Conservation (phyloP, 1,140 invertebrate species). For the Aphidius gifuensis region DNA sequence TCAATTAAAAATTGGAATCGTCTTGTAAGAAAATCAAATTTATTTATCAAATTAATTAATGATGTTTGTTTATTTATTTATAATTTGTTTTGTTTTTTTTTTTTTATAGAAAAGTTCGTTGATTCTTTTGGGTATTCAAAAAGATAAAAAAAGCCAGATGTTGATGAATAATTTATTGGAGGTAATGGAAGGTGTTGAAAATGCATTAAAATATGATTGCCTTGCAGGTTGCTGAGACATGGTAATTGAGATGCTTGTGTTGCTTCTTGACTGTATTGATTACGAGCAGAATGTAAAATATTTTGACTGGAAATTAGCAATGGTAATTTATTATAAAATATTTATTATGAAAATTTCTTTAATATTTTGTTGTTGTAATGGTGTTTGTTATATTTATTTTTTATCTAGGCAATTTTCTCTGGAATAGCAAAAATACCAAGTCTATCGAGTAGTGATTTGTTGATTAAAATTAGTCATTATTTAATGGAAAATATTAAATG, state of each 20-base stretch:
- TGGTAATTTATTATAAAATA: neutral
- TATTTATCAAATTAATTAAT: too few species aligned
- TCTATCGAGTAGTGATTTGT: neutral
- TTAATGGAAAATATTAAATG: neutral
- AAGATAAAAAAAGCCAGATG: neutral
- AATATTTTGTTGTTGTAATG: neutral
- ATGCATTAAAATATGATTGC: neutral
- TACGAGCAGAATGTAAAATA: neutral
- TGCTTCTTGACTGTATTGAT: neutral
- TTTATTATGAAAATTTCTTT: neutral
- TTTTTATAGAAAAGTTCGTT: neutral
- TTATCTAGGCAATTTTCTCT: neutral
- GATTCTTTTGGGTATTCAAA: neutral
- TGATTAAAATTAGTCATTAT: constrained; percentile 10
- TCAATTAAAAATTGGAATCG: constrained; percentile 19
- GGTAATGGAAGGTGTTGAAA: neutral
- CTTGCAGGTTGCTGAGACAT: too few species aligned
- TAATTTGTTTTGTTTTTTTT: neutral
- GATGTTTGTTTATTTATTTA: too few species aligned
- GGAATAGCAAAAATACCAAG: neutral
- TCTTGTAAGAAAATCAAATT: neutral
- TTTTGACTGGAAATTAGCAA: constrained; percentile 1
- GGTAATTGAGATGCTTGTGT: neutral
- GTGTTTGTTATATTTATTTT: neutral
- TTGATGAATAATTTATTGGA: constrained; percentile 1